Conservation (phyloP, 1,140 invertebrate species). For the Elysia chlorotica region DNA sequence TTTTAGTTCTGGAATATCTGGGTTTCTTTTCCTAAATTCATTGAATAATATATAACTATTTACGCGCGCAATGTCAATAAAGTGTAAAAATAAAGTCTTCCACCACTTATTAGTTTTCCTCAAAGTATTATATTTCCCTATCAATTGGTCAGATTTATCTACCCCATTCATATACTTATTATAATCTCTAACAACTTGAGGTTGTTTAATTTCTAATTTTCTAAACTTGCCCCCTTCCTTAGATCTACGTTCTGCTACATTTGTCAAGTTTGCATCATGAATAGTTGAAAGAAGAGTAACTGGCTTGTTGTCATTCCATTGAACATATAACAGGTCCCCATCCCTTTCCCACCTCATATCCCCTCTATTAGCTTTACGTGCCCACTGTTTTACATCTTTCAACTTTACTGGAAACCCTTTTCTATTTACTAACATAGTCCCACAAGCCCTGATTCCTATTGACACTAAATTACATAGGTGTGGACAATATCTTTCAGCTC, state of each 20-base stretch:
- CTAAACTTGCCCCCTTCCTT: background rate
- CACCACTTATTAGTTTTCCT: constrained; percentile 3
- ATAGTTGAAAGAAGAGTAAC: constrained; percentile 4
- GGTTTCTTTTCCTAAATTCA: background rate
- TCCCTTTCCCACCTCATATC: background rate
- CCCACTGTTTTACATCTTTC: background rate
- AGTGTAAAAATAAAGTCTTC: constrained; percentile 1
- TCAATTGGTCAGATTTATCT: constrained; percentile 7
- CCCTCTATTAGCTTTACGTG: background rate
- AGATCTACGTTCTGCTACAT: background rate
- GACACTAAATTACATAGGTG: background rate
- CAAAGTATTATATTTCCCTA: background rate
- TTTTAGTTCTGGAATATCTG: background rate
- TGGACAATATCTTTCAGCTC: no score
- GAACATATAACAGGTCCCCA: background rate
- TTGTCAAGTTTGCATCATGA: background rate
- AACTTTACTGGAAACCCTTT: background rate
- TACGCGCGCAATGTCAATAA: constrained; percentile 6
- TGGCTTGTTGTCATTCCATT: constrained; percentile 4
- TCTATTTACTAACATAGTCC: background rate
- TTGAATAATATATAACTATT: constrained; percentile 16
- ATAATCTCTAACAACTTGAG: background rate
- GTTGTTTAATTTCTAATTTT: background rate
- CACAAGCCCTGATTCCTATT: background rate
- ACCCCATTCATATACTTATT: constrained; percentile 12